Conservation (phyloP, 2,888 invertebrate species). For the Troides aeacus region DNA sequence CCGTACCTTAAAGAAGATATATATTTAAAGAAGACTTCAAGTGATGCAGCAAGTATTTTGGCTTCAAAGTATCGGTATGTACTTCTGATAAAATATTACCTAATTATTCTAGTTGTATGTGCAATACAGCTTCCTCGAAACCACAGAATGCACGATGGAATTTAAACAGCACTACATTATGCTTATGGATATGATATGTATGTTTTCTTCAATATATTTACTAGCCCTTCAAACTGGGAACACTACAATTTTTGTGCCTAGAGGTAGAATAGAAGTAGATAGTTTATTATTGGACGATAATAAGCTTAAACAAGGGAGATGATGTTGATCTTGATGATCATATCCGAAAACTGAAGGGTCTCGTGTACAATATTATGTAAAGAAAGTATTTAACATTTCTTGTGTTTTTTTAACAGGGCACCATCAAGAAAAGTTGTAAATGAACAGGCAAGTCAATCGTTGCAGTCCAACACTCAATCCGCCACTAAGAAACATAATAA, state of each 20-base stretch:
- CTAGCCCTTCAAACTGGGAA: not conserved
- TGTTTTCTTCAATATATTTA: not conserved
- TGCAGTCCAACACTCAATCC: conserved; percentile 39
- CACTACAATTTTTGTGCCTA: no score
- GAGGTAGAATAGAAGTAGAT: no score
- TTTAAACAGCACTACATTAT: not conserved
- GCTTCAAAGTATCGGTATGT: conserved; percentile 84
- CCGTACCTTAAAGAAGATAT: conserved; percentile 81
- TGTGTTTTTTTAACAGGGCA: conserved; percentile 51
- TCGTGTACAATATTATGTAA: not conserved
- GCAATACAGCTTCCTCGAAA: no score
- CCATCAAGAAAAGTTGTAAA: conserved; percentile 62
- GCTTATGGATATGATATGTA: not conserved
- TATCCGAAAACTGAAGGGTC: no score
- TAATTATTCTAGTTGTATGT: no score
- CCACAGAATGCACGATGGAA: no score
- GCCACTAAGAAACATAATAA: conserved; percentile 62
- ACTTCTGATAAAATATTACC: not conserved
- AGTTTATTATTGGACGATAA: no score
- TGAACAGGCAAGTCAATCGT: conserved; percentile 39
- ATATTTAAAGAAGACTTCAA: conserved; percentile 81
- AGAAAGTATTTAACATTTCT: not conserved
- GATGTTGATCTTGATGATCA: no score
- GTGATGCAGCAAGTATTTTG: conserved; percentile 83
- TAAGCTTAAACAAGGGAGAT: no score